Conservation (phyloP, 2,797 vertebrate genomes). For the Syngnathus rostellatus region DNA sequence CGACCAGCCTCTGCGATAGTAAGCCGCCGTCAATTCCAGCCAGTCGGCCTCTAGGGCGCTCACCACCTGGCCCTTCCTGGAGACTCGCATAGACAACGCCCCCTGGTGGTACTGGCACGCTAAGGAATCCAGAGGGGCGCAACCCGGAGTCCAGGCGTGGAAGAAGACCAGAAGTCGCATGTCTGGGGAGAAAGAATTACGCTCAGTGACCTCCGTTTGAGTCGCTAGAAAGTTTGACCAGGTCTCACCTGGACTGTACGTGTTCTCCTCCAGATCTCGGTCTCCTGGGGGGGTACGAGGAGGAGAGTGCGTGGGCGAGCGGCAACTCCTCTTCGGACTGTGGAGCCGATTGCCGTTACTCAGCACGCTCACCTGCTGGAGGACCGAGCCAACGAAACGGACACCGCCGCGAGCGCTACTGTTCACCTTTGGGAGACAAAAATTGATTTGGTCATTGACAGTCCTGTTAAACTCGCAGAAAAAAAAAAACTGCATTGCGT, state of each 20-base stretch:
- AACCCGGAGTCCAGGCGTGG: constrained; percentile 71
- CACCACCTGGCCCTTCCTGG: constrained; percentile 84
- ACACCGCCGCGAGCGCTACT: constrained; percentile 79
- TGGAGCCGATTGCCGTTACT: constrained; percentile 56
- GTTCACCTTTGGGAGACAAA: constrained; percentile 74
- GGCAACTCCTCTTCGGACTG: constrained; percentile 67
- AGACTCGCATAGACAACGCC: constrained; percentile 82
- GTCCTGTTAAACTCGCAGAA: no score
- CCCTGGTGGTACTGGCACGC: constrained; percentile 89
- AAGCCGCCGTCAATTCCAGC: constrained; percentile 88
- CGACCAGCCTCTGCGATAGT: constrained; percentile 90
- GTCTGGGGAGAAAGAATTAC: constrained; percentile 41
- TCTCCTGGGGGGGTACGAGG: constrained; percentile 73
- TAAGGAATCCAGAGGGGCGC: constrained; percentile 68
- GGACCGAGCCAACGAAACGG: constrained; percentile 84
- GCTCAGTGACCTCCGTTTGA: neutral
- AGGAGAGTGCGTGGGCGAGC: constrained; percentile 57
- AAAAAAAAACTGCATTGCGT: neutral
- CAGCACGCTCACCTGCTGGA: constrained; percentile 68
- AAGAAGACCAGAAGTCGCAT: constrained; percentile 71
- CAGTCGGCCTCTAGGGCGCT: constrained; percentile 92
- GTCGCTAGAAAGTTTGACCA: neutral
- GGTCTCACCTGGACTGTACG: constrained; percentile 68
- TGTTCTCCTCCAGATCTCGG: constrained; percentile 63
- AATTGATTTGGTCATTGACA: neutral